A percentile compares a stretch with the other conserved stretches of the same genome.
phyloP scores from a whole-genome alignment of 2,797 vertebrate genomes.

The Pseudochaenichthys georgianus region DNA sequence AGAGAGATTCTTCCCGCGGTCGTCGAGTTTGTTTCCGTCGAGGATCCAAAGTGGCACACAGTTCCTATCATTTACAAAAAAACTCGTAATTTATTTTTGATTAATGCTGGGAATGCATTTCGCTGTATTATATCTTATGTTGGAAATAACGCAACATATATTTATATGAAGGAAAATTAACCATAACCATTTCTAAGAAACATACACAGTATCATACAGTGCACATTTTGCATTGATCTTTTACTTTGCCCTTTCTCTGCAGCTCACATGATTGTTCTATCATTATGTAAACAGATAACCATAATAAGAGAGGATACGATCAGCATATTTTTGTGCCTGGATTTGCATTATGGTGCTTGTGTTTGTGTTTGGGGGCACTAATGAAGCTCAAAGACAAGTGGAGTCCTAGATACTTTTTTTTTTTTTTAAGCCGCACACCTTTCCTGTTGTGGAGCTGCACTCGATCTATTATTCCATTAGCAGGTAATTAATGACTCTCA shows the following conservation, averaged over 20 bases:
- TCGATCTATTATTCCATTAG: slow-evolving; percentile 92
- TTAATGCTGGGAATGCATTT: slow-evolving; percentile 48
- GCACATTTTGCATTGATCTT: slow-evolving; percentile 52
- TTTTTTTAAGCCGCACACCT: slow-evolving; percentile 72
- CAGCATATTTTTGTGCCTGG: slow-evolving; percentile 76
- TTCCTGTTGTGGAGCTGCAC: slow-evolving; percentile 78
- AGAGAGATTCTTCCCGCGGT: slow-evolving; percentile 46
- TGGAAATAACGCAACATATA: slow-evolving; percentile 41
- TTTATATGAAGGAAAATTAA: slow-evolving; percentile 40
- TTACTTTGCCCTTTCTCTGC: slow-evolving; percentile 59
- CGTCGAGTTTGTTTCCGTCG: slow-evolving; percentile 44
- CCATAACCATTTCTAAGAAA: slow-evolving; percentile 36
- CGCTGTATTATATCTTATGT: slow-evolving; percentile 31
- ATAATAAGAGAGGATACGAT: slow-evolving; percentile 72
- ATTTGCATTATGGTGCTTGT: slow-evolving; percentile 76
- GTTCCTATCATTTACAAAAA: slow-evolving; percentile 30
- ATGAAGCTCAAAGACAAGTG: slow-evolving; percentile 79
- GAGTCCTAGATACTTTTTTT: slow-evolving; percentile 66
- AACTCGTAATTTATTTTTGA: slow-evolving; percentile 54
- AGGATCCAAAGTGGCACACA: slow-evolving; percentile 24
- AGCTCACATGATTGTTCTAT: slow-evolving; percentile 64
- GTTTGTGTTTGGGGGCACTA: slow-evolving; percentile 68
- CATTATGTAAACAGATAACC: slow-evolving; percentile 77
- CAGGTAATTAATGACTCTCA: slow-evolving; percentile 93
- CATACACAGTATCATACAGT: slow-evolving; percentile 32